phyloP scores from a whole-genome alignment of 2,113 vertebrate species.

The Passer domesticus region DNA sequence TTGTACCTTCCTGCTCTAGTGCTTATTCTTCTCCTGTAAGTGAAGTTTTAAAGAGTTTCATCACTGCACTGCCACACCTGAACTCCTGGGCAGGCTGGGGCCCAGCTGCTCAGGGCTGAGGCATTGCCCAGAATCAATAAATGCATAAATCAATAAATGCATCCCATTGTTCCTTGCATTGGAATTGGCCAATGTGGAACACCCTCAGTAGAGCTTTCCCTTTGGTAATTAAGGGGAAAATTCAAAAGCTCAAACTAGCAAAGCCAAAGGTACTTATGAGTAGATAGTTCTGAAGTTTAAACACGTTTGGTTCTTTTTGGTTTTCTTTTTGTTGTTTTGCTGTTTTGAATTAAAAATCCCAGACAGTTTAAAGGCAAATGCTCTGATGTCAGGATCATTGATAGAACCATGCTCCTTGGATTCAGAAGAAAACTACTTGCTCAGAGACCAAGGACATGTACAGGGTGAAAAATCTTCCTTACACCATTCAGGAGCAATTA shows the following conservation, averaged over 20 bases:
- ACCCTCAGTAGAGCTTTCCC: neutral
- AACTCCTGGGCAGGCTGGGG: neutral
- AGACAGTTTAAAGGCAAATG: neutral
- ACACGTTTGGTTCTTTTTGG: neutral
- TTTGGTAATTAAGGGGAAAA: neutral
- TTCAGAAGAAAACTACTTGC: neutral
- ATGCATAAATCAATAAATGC: neutral
- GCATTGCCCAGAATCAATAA: neutral
- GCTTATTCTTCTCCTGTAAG: neutral
- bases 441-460: neutral
- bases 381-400: neutral
- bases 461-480: neutral
- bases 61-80: neutral
- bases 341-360: neutral
- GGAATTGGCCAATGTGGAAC: neutral
- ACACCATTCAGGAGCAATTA: neutral
- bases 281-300: neutral
- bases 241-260: neutral
- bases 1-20: neutral
- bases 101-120: neutral
- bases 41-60: neutral
- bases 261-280: neutral
- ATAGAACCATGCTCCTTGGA: neutral
- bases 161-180: fast-evolving
- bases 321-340: neutral